Evolutionary conservation across 1,140 invertebrate genomes (phyloP).

Genomic region (Neodiprion fabricii): DNA sequence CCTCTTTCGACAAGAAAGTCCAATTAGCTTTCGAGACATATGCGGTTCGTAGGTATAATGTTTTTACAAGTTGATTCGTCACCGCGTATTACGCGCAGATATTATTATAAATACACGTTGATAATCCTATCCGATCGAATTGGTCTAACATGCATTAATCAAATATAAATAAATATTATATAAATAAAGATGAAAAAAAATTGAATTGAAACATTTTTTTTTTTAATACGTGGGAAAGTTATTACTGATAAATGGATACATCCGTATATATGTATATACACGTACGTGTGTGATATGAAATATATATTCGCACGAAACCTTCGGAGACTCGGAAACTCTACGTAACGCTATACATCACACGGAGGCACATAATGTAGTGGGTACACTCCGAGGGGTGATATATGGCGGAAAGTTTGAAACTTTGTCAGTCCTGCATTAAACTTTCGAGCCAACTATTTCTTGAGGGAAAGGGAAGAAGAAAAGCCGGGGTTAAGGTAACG

Average conservation of each 20-base stretch:
- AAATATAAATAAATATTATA: no score
- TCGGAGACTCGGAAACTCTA: not conserved
- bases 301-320: no score
- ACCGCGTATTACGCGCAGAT: constrained; percentile 25
- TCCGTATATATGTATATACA: no score
- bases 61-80: constrained; percentile 46
- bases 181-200: no score
- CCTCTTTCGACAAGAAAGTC: constrained; percentile 43
- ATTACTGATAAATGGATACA: no score
- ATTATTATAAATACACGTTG: not conserved
- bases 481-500: not conserved
- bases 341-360: not conserved
- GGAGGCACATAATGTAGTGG: not conserved
- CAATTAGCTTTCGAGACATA: constrained; percentile 44
- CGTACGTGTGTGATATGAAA: no score
- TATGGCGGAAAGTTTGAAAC: not conserved
- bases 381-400: not conserved
- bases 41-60: constrained; percentile 26
- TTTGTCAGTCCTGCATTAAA: constrained; percentile 7
- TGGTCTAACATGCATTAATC: no score
- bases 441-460: not conserved
- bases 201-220: no score
- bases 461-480: not conserved
- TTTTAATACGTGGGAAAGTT: no score
- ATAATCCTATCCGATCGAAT: not conserved